phyloP scores from a whole-genome alignment of 1,140 invertebrate genomes.

The Calephelis virginiensis region DNA sequence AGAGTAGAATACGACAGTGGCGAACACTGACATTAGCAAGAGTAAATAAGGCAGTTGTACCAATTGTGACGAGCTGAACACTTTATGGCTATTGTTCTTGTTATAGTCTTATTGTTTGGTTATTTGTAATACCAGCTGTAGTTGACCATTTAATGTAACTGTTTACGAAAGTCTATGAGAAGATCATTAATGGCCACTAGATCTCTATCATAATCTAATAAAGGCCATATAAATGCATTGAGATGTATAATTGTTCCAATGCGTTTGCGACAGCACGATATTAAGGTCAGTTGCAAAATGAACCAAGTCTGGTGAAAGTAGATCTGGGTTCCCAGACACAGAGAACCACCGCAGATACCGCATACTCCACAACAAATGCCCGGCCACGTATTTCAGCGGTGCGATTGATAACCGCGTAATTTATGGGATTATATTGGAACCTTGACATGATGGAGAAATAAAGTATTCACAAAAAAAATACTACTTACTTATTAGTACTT shows the following conservation, averaged over 20 bases:
- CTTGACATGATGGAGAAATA: no score
- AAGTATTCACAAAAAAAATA: no score
- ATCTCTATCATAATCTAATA: constrained; percentile 1
- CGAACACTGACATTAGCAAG: no score
- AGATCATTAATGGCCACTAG: background rate
- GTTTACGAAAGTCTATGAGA: background rate
- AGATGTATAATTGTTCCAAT: constrained; percentile 52
- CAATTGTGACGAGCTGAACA: no score
- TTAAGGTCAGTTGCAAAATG: constrained; percentile 66
- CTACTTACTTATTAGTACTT: no score
- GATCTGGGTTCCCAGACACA: constrained; percentile 38
- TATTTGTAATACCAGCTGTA: background rate
- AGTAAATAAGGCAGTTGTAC: no score
- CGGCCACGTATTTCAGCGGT: background rate
- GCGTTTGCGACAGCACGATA: constrained; percentile 45
- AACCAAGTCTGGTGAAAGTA: constrained; percentile 56
- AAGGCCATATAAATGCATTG: constrained; percentile 31
- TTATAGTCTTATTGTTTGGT: no score
- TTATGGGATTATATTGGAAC: no score
- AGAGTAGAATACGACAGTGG: no score
- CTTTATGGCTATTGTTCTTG: no score
- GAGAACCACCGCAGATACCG: constrained; percentile 28
- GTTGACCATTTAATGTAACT: background rate
- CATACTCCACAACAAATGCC: background rate
- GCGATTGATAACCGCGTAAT: background rate